Conservation (phyloP, 2,888 invertebrate species). For the Pogonocherus hispidulus region DNA sequence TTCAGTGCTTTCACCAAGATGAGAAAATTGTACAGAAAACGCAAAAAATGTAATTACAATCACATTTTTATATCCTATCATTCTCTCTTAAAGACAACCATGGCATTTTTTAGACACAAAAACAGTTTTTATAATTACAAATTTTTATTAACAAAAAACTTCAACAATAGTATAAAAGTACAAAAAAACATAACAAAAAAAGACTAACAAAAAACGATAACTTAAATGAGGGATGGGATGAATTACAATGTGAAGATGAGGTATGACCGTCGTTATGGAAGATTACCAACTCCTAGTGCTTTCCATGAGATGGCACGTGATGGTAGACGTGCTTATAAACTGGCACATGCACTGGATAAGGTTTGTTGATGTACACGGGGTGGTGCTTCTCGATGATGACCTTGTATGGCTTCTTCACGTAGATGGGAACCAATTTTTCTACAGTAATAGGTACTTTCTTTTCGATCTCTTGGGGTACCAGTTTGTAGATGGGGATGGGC, state of each 20-base stretch:
- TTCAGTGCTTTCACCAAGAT: too few relatives aligned
- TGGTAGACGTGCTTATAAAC: constrained; percentile 83
- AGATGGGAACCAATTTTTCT: constrained; percentile 79
- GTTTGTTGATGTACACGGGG: constrained; percentile 75
- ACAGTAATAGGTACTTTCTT: constrained; percentile 82
- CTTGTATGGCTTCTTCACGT: constrained; percentile 82
- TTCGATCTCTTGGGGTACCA: constrained; percentile 80
- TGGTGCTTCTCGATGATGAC: constrained; percentile 83
- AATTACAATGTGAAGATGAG: not conserved
- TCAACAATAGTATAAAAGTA: constrained; percentile 13
- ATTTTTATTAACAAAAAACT: constrained; percentile 22
- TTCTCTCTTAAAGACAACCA: too few relatives aligned
- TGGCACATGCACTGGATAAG: constrained; percentile 81
- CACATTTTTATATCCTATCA: too few relatives aligned
- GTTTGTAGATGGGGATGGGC: constrained; percentile 80
- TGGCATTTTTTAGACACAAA: too few relatives aligned
- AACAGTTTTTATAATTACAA: not conserved
- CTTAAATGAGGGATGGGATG: constrained; percentile 5
- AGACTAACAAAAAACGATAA: constrained; percentile 14
- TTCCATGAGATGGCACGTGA: constrained; percentile 50
- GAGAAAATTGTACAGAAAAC: too few relatives aligned
- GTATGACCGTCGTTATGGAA: not conserved
- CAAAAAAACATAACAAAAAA: too few relatives aligned
- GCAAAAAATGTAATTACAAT: too few relatives aligned
- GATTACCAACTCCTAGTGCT: constrained; percentile 20